Percentiles rank a stretch among this genome's conserved stretches.
These are phyloP conservation scores for Myotis vivesi DNA, from an alignment of 2,797 vertebrate species.

Conservation along the genomic window DNA sequence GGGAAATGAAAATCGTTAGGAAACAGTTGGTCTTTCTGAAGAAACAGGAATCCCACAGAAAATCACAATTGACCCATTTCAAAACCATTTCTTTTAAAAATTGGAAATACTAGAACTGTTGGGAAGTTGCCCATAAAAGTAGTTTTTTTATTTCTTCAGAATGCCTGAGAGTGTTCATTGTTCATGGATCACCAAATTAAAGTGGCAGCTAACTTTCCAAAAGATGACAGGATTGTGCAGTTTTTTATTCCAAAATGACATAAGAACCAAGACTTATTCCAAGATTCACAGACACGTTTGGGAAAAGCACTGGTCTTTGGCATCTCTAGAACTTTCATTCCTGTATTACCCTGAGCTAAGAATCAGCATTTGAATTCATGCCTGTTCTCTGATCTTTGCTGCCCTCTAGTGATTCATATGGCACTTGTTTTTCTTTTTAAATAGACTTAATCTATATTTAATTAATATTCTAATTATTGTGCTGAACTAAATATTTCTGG, in stretches of 20 bases:
- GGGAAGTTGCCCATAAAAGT: constrained; percentile 41
- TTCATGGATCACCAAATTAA: constrained; percentile 33
- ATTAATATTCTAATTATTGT: constrained; percentile 30
- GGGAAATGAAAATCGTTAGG: constrained; percentile 71
- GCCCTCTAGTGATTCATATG: constrained; percentile 82
- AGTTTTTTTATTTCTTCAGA: constrained; percentile 49
- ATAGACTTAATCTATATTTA: background rate
- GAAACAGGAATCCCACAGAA: constrained; percentile 76
- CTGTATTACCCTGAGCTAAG: background rate
- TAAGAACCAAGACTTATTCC: background rate
- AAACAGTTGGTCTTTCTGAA: constrained; percentile 80
- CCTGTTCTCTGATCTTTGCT: constrained; percentile 80
- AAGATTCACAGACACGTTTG: background rate
- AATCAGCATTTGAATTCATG: constrained; percentile 69
- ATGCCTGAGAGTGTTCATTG: background rate
- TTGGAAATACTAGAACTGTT: constrained; percentile 30
- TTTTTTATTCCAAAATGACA: background rate
- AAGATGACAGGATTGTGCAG: background rate
- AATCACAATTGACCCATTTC: constrained; percentile 71
- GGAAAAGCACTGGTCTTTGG: background rate
- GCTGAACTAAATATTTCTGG: constrained; percentile 15
- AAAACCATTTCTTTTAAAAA: constrained; percentile 65
- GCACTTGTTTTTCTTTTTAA: background rate
- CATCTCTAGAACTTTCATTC: background rate
- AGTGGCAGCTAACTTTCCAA: background rate